Conservation (phyloP, 2,113 vertebrate genomes). For the Oreochromis niloticus region DNA sequence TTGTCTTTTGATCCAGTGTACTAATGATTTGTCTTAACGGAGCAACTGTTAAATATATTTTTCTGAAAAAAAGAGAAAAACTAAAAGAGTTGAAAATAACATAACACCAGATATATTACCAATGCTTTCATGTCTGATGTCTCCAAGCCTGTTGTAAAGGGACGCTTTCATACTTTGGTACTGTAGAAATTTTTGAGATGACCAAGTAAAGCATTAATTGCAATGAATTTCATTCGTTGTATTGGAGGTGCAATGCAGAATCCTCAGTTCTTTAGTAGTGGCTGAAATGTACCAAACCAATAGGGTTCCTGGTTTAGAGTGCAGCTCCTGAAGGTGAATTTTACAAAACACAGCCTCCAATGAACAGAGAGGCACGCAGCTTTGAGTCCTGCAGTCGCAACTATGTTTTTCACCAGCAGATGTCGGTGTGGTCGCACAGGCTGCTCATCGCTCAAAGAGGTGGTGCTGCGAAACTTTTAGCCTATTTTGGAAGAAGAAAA, state of each 20-base stretch:
- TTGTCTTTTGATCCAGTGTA: not conserved
- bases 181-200: not conserved
- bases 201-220: not conserved
- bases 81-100: not conserved
- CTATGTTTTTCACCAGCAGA: conserved; percentile 42
- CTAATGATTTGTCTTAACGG: not conserved
- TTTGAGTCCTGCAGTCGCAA: not conserved
- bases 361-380: not conserved
- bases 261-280: not conserved
- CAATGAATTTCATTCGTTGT: not conserved
- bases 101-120: not conserved
- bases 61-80: not conserved
- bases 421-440: conserved; percentile 1
- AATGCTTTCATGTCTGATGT: not conserved
- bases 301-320: not conserved
- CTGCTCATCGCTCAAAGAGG: not conserved
- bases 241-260: not conserved
- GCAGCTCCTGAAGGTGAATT: not conserved
- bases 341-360: not conserved
- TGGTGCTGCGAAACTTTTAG: conserved; percentile 1
- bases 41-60: not conserved
- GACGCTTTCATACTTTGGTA: not conserved
- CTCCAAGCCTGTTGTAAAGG: not conserved
- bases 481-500: not conserved
- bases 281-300: not conserved